A percentile compares a stretch with the other conserved stretches of the same genome.
Conservation (phyloP, 2,888 invertebrate genomes). For the Ischnus inquisitorius region DNA sequence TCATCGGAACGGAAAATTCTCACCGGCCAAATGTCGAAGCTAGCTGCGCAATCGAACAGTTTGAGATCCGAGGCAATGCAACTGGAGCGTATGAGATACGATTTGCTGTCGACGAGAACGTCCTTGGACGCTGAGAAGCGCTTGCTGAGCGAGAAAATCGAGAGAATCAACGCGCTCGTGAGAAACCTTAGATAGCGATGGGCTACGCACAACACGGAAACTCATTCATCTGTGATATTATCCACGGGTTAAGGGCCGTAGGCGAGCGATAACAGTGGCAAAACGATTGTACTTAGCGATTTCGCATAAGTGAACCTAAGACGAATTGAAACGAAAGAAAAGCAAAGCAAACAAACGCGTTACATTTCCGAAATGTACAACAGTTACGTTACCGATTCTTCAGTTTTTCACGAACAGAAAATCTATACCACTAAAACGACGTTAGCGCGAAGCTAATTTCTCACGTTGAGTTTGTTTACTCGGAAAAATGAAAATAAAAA, state of each 20-base stretch:
- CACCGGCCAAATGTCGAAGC: constrained; percentile 79
- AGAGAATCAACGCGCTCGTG: constrained; percentile 81
- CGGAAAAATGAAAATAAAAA: constrained; percentile 24
- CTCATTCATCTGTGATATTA: constrained; percentile 85
- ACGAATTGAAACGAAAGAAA: constrained; percentile 58
- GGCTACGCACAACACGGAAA: constrained; percentile 84
- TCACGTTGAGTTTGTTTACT: constrained; percentile 39
- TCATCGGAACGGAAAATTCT: constrained; percentile 79
- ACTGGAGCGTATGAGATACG: constrained; percentile 80
- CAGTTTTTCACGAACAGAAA: constrained; percentile 34
- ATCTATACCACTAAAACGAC: constrained; percentile 46
- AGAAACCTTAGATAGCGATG: constrained; percentile 83
- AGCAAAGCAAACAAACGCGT: constrained; percentile 28
- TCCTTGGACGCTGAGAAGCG: constrained; percentile 81
- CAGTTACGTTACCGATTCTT: constrained; percentile 52
- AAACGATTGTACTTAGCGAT: constrained; percentile 70
- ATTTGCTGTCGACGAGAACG: constrained; percentile 77
- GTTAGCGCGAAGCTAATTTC: constrained; percentile 51
- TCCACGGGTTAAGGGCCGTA: constrained; percentile 84
- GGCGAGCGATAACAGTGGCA: constrained; percentile 72
- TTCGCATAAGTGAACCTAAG: constrained; percentile 66
- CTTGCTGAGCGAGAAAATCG: constrained; percentile 80
- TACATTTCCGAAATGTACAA: constrained; percentile 76
- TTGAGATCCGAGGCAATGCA: constrained; percentile 80
- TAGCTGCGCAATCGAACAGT: constrained; percentile 78